Base-by-base conservation (phyloP, 2,888 invertebrate genomes). In the Schizotus pectinicornis region DNA sequence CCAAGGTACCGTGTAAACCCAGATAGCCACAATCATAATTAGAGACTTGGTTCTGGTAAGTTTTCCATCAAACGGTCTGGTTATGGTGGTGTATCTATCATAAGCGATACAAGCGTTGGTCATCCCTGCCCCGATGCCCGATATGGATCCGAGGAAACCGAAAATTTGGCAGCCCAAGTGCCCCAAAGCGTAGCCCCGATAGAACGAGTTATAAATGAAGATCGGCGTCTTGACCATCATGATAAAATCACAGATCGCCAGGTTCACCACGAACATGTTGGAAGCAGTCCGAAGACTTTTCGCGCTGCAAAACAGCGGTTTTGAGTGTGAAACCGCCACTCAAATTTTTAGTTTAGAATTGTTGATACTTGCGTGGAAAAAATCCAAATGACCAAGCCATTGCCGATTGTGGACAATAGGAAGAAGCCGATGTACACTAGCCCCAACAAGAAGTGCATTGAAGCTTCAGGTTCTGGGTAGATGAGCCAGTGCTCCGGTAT, bases 141-240 rank as follows among this genome's bases (percentile, higher is more conserved):
- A 88, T 62, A 91, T 82, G 0, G 93, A 83, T 0, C 94, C 94
- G 73, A 92, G 84, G 43, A 90, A 79, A 0, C 83, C 88, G 72
- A 90, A 94, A 63, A 91, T 83, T 74, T 91, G 89, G 72, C 94
- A 94, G 1, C 90, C 92, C 0, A 86, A 61, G 47, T 87, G 82
- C 0, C 94, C 94, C 3, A 84, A 72, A 0, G 91, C 92, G 65
- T 88, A 93, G 0, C 93, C 93, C 61, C 85, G 84, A 75, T 89
- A 84, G 67, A 90, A 90, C 32, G 92, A 91, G 74, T 93, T 93
- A 78, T 91, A 92, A 67, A 93, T 91, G 76, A 93, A 92, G 63
- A 94, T 86, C 12, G 93, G 93, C 0, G 92, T 85, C 80, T 94
- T 94, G 32, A 86, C 78, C 92, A 93, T 92, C 94, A 94, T 94